phyloP scores from a whole-genome alignment of 1,140 invertebrate genomes.

The Homarus americanus region DNA sequence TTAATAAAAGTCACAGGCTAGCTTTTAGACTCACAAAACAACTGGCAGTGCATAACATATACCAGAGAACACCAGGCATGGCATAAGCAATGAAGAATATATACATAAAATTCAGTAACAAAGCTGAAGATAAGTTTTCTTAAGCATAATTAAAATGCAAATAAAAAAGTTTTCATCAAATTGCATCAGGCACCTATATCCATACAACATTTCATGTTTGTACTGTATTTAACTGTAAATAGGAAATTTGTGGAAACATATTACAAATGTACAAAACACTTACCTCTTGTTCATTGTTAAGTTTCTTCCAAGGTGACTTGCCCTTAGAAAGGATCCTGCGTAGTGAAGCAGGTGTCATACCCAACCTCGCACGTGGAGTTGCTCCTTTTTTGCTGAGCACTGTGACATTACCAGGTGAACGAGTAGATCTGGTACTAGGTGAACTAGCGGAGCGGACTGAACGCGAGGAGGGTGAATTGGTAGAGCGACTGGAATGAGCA shows the following conservation, averaged over 20 bases:
- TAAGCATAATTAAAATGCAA: background rate
- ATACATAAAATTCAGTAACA: background rate
- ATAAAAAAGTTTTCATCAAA: too few species aligned
- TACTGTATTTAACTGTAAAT: background rate
- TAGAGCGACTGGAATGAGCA: background rate
- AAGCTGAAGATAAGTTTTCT: background rate
- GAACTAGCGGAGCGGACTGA: background rate
- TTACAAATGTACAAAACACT: background rate
- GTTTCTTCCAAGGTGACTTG: constrained; percentile 59
- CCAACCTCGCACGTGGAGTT: constrained; percentile 40
- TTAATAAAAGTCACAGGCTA: too few species aligned
- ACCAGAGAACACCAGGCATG: too few species aligned
- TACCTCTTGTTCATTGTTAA: constrained; percentile 45
- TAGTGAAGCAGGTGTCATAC: constrained; percentile 41
- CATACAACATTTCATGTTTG: background rate
- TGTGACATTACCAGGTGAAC: constrained; percentile 29
- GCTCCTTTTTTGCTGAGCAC: constrained; percentile 46
- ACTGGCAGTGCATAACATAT: too few species aligned
- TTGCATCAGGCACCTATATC: background rate
- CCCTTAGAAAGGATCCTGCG: constrained; percentile 48
- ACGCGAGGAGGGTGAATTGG: background rate
- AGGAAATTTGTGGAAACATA: background rate
- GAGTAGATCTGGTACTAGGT: background rate
- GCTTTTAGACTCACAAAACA: too few species aligned
- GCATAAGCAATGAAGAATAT: background rate